These are phyloP conservation scores for Phalacrocorax aristotelis DNA, from an alignment of 2,113 vertebrate species.

Conservation along the genomic window DNA sequence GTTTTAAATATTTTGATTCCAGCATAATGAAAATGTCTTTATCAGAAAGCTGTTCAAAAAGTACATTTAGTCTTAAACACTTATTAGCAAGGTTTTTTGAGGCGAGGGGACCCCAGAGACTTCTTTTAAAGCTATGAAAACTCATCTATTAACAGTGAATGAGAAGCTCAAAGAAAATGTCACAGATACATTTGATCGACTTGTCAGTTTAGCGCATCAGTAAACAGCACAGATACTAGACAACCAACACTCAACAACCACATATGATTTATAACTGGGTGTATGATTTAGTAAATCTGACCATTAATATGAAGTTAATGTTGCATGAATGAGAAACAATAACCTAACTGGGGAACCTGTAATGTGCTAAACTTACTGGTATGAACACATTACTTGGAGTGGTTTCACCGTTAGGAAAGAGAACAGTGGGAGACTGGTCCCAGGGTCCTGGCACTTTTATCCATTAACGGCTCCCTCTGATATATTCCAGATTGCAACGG, in stretches of 20 bases:
- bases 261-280: neutral
- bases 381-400: neutral
- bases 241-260: neutral
- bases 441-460: neutral
- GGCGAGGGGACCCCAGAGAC: neutral
- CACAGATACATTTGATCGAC: neutral
- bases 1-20: slow-evolving; percentile 16
- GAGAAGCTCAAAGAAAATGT: neutral
- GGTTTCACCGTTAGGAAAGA: neutral
- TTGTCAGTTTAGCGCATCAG: neutral
- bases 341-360: neutral
- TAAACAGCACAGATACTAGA: neutral
- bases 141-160: neutral
- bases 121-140: neutral
- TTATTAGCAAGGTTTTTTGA: neutral
- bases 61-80: neutral
- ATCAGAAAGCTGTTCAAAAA: neutral
- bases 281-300: neutral
- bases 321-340: neutral
- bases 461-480: neutral
- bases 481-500: neutral
- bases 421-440: neutral
- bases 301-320: neutral
- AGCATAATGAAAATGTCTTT: neutral
- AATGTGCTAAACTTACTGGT: neutral